Conservation (phyloP, 2,888 invertebrate species). For the Diplazon laetatorius region DNA sequence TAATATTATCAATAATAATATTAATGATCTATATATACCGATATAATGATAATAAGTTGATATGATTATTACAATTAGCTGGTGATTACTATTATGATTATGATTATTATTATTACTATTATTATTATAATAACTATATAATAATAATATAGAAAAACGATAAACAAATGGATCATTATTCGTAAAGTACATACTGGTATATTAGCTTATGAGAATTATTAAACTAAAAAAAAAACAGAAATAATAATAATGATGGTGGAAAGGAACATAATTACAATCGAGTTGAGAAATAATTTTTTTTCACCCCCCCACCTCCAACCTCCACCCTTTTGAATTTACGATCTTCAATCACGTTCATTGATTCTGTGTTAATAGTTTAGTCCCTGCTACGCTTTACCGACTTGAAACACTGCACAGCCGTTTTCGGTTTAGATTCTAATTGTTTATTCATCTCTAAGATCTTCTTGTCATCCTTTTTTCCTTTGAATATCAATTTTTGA, state of each 20-base stretch:
- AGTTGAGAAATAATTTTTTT: conserved; percentile 59
- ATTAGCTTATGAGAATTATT: conserved; percentile 77
- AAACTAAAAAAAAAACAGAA: conserved; percentile 74
- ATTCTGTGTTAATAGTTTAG: conserved; percentile 58
- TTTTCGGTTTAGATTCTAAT: conserved; percentile 28
- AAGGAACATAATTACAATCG: conserved; percentile 60
- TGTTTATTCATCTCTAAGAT: conserved; percentile 32
- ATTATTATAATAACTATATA: no score
- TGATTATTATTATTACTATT: conserved; percentile 43
- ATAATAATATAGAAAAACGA: conserved; percentile 70
- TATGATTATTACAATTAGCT: conserved; percentile 72
- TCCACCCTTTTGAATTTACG: conserved; percentile 52
- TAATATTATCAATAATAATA: conserved; percentile 77
- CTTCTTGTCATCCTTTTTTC: conserved; percentile 3
- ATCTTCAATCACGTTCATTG: conserved; percentile 55
- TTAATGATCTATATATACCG: conserved; percentile 73
- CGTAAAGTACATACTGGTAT: conserved; percentile 77
- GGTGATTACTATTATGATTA: conserved; percentile 62
- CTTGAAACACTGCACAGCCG: conserved; percentile 77
- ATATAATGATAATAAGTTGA: conserved; percentile 80
- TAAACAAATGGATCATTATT: conserved; percentile 77
- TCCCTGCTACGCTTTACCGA: conserved; percentile 54
- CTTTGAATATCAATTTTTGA: conserved; percentile 18
- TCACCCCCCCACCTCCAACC: no score
- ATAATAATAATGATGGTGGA: conserved; percentile 75